Evolutionary conservation across 1,140 invertebrate species (phyloP).

Genomic region (Solenopsis invicta): DNA sequence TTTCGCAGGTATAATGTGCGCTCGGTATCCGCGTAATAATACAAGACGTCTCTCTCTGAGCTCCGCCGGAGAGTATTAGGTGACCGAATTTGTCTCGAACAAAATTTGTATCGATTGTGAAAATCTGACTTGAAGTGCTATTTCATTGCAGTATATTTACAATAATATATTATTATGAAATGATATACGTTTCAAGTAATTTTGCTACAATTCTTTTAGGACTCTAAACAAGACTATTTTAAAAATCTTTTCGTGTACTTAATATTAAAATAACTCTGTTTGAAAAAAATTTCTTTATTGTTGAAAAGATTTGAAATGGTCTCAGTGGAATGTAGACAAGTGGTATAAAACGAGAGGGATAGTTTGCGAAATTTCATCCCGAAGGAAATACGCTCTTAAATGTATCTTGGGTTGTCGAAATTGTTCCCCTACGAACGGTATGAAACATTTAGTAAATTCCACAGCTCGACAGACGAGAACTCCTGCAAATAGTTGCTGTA

Average conservation of each 20-base stretch:
- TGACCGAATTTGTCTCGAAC: background rate
- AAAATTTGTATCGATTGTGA: background rate
- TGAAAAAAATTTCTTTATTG: background rate
- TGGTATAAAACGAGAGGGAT: background rate
- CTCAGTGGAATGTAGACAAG: background rate
- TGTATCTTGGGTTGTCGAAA: background rate
- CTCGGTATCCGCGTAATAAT: slow-evolving; percentile 32
- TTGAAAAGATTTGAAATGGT: background rate
- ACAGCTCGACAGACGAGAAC: background rate
- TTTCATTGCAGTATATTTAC: background rate
- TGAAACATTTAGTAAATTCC: slow-evolving; percentile 51
- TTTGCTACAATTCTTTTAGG: background rate
- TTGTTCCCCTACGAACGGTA: slow-evolving; percentile 11
- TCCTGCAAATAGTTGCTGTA: background rate
- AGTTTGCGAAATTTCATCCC: slow-evolving; percentile 18
- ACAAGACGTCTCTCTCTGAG: background rate
- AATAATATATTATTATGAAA: background rate
- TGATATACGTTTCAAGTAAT: background rate
- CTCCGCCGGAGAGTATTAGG: background rate
- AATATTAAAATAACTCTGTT: background rate
- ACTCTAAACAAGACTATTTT: background rate
- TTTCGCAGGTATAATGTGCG: slow-evolving; percentile 14
- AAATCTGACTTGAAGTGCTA: background rate
- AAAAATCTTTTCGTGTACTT: background rate
- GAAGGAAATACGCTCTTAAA: slow-evolving; percentile 1